Evolutionary conservation across 1,140 invertebrate species (phyloP), one percentile per base, ranked within the genome.

Genomic region (Pseudomyrmex gracilis): DNA sequence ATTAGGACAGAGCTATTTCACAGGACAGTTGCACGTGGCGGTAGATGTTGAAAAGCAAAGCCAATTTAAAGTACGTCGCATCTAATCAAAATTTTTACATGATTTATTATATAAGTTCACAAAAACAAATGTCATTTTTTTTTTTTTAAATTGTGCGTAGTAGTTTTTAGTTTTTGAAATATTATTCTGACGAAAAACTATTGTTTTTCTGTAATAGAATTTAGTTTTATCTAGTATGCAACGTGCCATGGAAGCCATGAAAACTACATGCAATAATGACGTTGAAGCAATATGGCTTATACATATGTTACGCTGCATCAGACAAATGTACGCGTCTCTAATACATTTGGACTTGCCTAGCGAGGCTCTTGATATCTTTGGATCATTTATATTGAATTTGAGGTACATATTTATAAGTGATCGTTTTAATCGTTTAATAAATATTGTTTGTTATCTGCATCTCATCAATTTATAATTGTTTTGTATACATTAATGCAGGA

Each of bases 1-100:
- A 93, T 95, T 99, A 2, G 98, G 98, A 2, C 97, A 98, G 91
- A 96, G 97, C 68, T 99, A 99, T 93, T 98, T 99, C 91, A 97
- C 96, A 13, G 97, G 97, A 2, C 97, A 98, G 90, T 92, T 99
- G 12, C 95, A 97, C 85, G 96, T 96, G 1, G 95, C 96, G 77
- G 96, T 97, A 58, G 96, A 97, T 91, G 93, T 95, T 1, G 95
- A 95, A 51, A 97, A 97, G 90, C 96, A 97, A 90, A 92, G 94
- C 53, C 95, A 96, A 85, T 97, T 97, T 87, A 97, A 97, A 94
- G 96, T 97, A 63, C 9, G 12, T 22, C 22, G 66, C 1, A 8
- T 47, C 49, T 60, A 91, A 47, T 58, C 2, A 51, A 5, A 15
- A 47, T 47, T 34, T 53, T 20, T 57, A 45, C 2, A 9, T 43